Evolutionary conservation across 2,113 vertebrate species (phyloP), one percentile per base, ranked within the genome.

Genomic region (Chionomys nivalis): DNA sequence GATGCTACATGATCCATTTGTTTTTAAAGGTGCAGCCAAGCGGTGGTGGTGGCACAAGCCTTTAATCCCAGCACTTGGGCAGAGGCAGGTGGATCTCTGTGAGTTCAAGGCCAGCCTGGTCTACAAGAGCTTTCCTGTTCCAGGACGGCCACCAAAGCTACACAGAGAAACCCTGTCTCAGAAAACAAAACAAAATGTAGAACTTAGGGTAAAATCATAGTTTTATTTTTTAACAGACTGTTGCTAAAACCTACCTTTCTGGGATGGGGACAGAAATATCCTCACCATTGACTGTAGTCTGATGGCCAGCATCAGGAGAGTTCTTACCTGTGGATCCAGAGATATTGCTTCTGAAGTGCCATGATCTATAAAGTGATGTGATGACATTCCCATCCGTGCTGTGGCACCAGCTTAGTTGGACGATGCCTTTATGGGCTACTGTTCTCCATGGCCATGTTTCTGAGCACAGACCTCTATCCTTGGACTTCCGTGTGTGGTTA

Each of bases 171-270:
- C 55, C 55, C 55, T 55, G 55, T 55, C 16, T 55, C 55, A 55
- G 17, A 52, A 52, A 44, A 44, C 1, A 65, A 49, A 49, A 49
- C 47, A 49, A 49, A 81, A 85, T 75, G 19, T 1, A 92, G 65
- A 92, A 73, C 36, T 72, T 94, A 33, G 23, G 10, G 39, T 86
- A 33, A 73, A 44, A 81, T 75, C 68, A 76, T 7, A 73, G 33
- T 75, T 85, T 72, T 90, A 52, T 87, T 92, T 94, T 90, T n/a
- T 83, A 28, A 31, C 19, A 87, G 49, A 61, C 66, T 89, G 1
- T 68, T 68, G 31, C 87, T 90, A 52, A 94, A 72, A 42, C 24
- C 26, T 42, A 31, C 31, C 61, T 87, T 66, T 82, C 58, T 90
- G 36, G 79, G 28, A 11, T 92, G 72, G 70, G 65, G 66, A 52